A percentile compares a stretch with the other conserved stretches of the same genome.
Evolutionary conservation across 2,888 invertebrate genomes (phyloP).

Genomic region (Drosophila monieri): DNA sequence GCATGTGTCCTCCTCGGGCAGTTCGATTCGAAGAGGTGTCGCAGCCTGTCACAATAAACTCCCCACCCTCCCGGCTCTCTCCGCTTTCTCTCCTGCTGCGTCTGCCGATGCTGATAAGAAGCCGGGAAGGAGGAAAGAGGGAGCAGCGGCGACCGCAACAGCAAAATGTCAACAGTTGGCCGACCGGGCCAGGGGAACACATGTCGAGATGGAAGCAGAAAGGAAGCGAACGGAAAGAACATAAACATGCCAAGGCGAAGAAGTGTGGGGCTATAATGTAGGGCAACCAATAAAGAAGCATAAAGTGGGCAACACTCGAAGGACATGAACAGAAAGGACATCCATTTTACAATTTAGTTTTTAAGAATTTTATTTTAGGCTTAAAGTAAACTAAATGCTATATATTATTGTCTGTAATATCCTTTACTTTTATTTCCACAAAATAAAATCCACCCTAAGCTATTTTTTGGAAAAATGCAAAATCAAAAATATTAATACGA

Average conservation of each 20-base stretch:
- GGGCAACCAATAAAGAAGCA: constrained; percentile 16
- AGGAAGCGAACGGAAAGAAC: constrained; percentile 3
- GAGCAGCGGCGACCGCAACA: constrained; percentile 26
- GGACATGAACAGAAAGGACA: not conserved
- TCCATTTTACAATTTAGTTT: not conserved
- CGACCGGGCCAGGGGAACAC: constrained; percentile 32
- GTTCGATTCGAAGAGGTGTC: constrained; percentile 44
- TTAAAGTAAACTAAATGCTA: too few species aligned
- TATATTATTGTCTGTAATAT: too few species aligned
- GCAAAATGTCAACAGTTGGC: constrained; percentile 36
- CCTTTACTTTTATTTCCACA: too few species aligned
- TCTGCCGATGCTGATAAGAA: constrained; percentile 30
- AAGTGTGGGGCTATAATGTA: constrained; percentile 23
- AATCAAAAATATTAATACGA: constrained; percentile 12
- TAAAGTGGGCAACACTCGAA: constrained; percentile 7
- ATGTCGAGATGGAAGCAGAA: constrained; percentile 23
- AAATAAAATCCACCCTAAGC: not conserved
- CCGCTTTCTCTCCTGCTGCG: constrained; percentile 9
- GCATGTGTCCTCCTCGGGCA: constrained; percentile 37
- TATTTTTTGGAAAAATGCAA: not conserved
- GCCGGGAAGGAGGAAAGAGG: constrained; percentile 7
- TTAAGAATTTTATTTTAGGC: not conserved
- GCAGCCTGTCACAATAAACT: constrained; percentile 69
- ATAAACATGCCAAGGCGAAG: constrained; percentile 21
- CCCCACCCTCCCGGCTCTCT: not conserved